These are phyloP conservation scores for Myrmecobius fasciatus DNA, from an alignment of 2,113 vertebrate genomes.

Conservation along the genomic window DNA sequence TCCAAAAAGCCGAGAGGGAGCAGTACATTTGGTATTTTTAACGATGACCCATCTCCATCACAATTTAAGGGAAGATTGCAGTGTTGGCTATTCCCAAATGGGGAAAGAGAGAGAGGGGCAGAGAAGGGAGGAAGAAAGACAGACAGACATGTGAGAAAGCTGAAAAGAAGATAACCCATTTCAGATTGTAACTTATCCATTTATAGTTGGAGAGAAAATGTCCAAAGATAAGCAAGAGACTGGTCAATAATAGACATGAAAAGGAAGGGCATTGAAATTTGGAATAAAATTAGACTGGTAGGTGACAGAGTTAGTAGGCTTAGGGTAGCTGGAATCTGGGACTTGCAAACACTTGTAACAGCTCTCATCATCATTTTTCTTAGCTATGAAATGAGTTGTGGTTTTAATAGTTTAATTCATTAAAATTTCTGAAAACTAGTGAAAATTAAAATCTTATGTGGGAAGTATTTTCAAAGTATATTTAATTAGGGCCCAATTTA, in stretches of 20 bases:
- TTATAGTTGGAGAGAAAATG: conserved; percentile 28
- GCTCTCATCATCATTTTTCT: conserved; percentile 54
- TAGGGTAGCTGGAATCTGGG: conserved; percentile 14
- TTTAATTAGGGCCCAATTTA: conserved; percentile 68
- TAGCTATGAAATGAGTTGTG: conserved; percentile 65
- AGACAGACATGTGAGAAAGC: not conserved
- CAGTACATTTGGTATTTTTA: not conserved
- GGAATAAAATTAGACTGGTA: not conserved
- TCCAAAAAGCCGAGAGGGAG: not conserved
- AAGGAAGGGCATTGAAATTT: not conserved
- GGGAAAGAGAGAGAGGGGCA: not conserved
- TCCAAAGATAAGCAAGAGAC: conserved; percentile 35
- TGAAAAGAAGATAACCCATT: conserved; percentile 28
- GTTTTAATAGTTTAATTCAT: conserved; percentile 66
- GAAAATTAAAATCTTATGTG: conserved; percentile 68
- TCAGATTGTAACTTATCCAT: not conserved
- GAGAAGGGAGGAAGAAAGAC: not conserved
- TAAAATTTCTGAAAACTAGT: conserved; percentile 64
- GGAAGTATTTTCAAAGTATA: conserved; percentile 40
- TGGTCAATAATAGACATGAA: not conserved
- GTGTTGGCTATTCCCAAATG: not conserved
- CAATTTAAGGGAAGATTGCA: not conserved
- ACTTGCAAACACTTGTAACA: conserved; percentile 8
- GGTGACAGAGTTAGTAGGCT: conserved; percentile 34
- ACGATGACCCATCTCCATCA: not conserved